Evolutionary conservation across 1,140 invertebrate species (phyloP).

Genomic region (Penaeus japonicus): DNA sequence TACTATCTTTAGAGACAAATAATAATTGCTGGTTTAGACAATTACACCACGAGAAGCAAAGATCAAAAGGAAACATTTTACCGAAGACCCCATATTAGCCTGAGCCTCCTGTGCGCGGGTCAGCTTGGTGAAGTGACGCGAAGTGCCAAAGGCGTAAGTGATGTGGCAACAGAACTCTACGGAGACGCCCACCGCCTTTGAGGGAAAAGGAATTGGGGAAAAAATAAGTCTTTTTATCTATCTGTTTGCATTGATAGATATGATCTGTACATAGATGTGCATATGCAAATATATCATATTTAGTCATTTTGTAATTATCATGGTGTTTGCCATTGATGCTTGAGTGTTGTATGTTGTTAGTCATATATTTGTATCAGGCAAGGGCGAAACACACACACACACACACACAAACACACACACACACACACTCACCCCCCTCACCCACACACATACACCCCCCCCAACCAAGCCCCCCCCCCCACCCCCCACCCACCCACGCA

Average conservation of each 20-base stretch:
- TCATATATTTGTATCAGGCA: no score
- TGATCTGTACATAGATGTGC: no score
- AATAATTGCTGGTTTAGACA: no score
- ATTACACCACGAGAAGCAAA: not conserved
- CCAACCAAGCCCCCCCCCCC: no score
- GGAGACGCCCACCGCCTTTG: slow-evolving; percentile 84
- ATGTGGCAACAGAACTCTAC: slow-evolving; percentile 93
- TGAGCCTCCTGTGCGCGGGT: slow-evolving; percentile 77
- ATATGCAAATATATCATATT: no score
- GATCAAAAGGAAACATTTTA: slow-evolving; percentile 66
- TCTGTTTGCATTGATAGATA: no score
- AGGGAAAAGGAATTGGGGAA: not conserved
- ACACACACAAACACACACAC: not conserved
- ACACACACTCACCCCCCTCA: no score
- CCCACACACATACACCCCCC: no score
- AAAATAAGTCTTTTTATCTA: no score
- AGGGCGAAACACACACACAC: slow-evolving; percentile 40
- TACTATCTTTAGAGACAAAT: not conserved
- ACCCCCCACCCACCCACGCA: slow-evolving; percentile 66
- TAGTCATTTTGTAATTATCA: no score
- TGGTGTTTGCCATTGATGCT: no score
- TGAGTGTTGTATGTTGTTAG: no score
- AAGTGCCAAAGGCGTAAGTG: slow-evolving; percentile 76
- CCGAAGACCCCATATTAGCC: slow-evolving; percentile 83
- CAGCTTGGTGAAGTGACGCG: slow-evolving; percentile 69